Conservation (phyloP, 1,140 invertebrate species). For the Papilio aristodemus region DNA sequence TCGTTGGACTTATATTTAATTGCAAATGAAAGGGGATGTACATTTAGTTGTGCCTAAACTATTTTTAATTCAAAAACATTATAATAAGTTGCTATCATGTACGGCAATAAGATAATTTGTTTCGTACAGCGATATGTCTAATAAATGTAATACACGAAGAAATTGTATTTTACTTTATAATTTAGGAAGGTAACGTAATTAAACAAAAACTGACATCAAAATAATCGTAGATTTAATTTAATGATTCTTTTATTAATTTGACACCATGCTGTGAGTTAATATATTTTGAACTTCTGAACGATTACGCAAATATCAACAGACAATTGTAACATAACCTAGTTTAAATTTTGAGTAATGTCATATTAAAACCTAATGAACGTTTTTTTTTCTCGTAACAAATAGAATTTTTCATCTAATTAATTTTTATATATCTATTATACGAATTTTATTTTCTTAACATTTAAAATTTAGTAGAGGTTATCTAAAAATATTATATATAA, state of each 20-base stretch:
- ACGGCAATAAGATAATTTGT: constrained; percentile 5
- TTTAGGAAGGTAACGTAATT: neutral
- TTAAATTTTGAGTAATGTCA: neutral
- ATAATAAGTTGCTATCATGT: constrained; percentile 15
- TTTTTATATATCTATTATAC: no score
- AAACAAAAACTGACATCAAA: neutral
- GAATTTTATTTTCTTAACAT: no score
- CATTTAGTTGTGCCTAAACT: constrained; percentile 69
- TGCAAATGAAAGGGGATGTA: constrained; percentile 74
- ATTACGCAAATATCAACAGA: neutral
- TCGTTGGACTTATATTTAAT: constrained; percentile 69
- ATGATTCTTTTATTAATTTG: no score
- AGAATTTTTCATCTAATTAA: no score
- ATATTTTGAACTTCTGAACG: neutral
- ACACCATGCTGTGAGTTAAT: neutral
- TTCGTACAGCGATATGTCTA: neutral
- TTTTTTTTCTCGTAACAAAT: no score
- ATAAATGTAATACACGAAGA: constrained; percentile 3
- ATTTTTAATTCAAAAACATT: constrained; percentile 5
- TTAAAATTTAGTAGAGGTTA: neutral
- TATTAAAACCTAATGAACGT: no score
- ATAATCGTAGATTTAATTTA: no score
- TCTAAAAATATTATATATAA: neutral
- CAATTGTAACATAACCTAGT: neutral
- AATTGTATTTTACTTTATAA: constrained; percentile 11